These are phyloP conservation scores for Mormoops blainvillei DNA, from an alignment of 2,113 vertebrate species.

Conservation along the genomic window DNA sequence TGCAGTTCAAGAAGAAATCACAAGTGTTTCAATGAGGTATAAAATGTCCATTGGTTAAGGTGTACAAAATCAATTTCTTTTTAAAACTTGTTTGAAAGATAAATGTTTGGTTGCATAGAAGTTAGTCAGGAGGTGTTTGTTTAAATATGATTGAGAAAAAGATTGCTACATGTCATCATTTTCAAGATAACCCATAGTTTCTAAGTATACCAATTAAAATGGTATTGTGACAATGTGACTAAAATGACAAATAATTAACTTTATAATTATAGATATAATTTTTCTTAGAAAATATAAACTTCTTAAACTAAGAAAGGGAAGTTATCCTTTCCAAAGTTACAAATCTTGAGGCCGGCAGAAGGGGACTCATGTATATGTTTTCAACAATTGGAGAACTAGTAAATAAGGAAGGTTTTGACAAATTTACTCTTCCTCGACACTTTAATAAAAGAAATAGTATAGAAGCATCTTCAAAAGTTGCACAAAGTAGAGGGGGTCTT, in stretches of 20 bases:
- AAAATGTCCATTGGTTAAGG: conserved; percentile 8
- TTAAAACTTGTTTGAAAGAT: conserved; percentile 28
- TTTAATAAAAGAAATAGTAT: background rate
- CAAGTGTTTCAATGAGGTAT: background rate
- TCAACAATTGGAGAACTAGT: background rate
- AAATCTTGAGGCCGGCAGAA: background rate
- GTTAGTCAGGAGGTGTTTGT: background rate
- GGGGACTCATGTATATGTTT: background rate
- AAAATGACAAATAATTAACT: background rate
- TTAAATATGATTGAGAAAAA: conserved; percentile 25
- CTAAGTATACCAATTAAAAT: background rate
- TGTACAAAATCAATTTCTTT: background rate
- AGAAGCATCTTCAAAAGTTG: background rate
- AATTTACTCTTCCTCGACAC: background rate
- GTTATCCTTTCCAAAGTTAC: background rate
- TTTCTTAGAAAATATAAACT: background rate
- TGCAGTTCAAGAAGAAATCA: conserved; percentile 33
- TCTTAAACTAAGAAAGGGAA: background rate
- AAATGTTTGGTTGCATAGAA: background rate
- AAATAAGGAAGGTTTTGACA: background rate
- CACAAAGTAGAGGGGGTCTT: background rate
- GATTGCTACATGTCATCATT: background rate
- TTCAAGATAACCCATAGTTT: background rate
- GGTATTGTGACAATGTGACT: background rate
- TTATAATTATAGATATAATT: background rate